Conservation (phyloP, 2,888 invertebrate genomes). For the Lydus trimaculatus region DNA sequence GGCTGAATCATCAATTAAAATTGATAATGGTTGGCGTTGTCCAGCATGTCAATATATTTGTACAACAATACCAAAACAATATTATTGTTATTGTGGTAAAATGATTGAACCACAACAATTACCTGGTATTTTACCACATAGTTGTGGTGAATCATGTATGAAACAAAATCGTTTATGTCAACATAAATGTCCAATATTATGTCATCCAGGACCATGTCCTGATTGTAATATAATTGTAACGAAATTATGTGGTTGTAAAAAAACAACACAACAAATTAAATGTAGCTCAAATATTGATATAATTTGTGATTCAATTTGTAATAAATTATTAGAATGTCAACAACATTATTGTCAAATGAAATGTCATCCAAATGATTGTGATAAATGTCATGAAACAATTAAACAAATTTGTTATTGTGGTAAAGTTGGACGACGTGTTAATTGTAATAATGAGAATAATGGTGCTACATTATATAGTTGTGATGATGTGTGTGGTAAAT, state of each 20-base stretch:
- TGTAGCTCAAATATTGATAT: constrained; percentile 77
- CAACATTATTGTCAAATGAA: constrained; percentile 74
- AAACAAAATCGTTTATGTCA: constrained; percentile 65
- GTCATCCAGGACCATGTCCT: constrained; percentile 96
- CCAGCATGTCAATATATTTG: constrained; percentile 93
- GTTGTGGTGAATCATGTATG: constrained; percentile 89
- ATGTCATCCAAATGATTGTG: constrained; percentile 85
- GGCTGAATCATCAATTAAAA: constrained; percentile 84
- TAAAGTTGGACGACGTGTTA: constrained; percentile 66
- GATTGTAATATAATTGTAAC: constrained; percentile 81
- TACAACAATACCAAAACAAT: constrained; percentile 76
- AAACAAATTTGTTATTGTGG: constrained; percentile 79
- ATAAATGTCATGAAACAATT: constrained; percentile 71
- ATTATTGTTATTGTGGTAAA: constrained; percentile 92
- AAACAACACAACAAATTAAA: constrained; percentile 70
- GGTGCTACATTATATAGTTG: constrained; percentile 67
- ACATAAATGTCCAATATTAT: constrained; percentile 80
- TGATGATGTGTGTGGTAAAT: constrained; percentile 67
- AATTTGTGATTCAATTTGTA: constrained; percentile 78
- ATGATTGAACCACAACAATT: constrained; percentile 76
- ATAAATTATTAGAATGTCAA: constrained; percentile 77
- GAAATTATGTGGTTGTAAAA: constrained; percentile 80
- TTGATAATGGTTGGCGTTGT: constrained; percentile 89
- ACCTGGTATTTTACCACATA: constrained; percentile 84
- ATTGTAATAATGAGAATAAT: constrained; percentile 67